These are phyloP conservation scores for Porites lobata DNA, from an alignment of 92 coral and sea anemone genomes.

Conservation along the genomic window DNA sequence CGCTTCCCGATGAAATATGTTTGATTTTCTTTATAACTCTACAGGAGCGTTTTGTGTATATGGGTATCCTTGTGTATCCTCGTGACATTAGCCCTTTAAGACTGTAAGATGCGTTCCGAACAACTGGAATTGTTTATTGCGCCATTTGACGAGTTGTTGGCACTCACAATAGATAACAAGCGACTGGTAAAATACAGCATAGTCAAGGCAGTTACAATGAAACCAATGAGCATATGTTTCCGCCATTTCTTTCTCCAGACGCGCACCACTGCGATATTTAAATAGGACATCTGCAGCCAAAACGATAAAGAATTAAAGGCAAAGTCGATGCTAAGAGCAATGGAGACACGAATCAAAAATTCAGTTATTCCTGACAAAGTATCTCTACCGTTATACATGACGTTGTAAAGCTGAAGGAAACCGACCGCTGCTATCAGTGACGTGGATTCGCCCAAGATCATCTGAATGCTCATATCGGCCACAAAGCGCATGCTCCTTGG, in stretches of 20 bases:
- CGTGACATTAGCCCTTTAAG: too few species aligned
- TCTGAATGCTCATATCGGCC: constrained; percentile 78
- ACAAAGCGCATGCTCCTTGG: constrained; percentile 82
- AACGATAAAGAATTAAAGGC: constrained; percentile 58
- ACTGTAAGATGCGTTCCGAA: background rate
- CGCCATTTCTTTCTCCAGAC: constrained; percentile 71
- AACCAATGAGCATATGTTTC: constrained; percentile 31
- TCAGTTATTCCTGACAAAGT: background rate
- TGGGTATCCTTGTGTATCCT: too few species aligned
- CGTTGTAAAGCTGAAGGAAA: constrained; percentile 60
- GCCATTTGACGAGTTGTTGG: background rate
- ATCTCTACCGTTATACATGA: constrained; percentile 53
- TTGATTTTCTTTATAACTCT: too few species aligned
- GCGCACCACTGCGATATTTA: constrained; percentile 45
- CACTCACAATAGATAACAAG: constrained; percentile 29
- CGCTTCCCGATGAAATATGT: too few species aligned
- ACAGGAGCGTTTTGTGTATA: too few species aligned
- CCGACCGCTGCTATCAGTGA: constrained; percentile 68
- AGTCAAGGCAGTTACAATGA: constrained; percentile 7
- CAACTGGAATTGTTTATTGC: background rate
- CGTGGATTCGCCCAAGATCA: constrained; percentile 71
- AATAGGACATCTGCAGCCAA: constrained; percentile 46
- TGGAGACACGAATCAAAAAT: constrained; percentile 42
- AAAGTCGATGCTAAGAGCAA: constrained; percentile 67
- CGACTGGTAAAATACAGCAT: constrained; percentile 41